A percentile compares a stretch with the other conserved stretches of the same genome.
These are phyloP conservation scores for Tyto alba DNA, from an alignment of 2,113 vertebrate species.

Conservation along the genomic window DNA sequence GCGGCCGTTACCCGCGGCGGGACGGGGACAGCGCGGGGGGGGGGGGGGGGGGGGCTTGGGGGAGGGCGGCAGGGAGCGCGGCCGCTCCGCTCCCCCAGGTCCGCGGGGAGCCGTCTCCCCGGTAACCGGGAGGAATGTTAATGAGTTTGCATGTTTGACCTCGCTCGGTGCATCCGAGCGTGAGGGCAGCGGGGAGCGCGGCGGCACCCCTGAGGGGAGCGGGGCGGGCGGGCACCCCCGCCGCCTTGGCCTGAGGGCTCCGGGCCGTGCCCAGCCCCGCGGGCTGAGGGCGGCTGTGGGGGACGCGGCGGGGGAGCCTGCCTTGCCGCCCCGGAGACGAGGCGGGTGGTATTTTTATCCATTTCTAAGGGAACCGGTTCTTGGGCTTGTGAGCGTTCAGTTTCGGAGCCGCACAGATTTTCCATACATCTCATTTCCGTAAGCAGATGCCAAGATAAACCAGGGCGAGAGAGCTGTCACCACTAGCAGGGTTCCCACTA, in stretches of 20 bases:
- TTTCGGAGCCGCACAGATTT: background rate
- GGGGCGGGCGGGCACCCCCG: background rate
- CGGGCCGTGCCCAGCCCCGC: background rate
- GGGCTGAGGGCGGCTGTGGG: too few relatives aligned
- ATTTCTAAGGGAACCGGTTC: too few relatives aligned
- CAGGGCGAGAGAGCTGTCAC: too few relatives aligned
- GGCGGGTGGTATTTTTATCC: fast-evolving
- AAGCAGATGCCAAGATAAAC: background rate
- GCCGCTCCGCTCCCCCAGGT: too few relatives aligned
- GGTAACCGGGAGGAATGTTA: background rate
- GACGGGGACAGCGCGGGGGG: too few relatives aligned
- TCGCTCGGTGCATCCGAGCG: background rate
- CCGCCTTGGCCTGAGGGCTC: background rate
- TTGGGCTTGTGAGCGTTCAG: fast-evolving
- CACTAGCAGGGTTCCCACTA: fast-evolving
- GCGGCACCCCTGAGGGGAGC: background rate
- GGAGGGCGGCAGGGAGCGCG: too few relatives aligned
- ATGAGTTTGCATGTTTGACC: background rate
- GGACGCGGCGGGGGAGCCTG: background rate
- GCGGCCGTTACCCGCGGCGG: background rate
- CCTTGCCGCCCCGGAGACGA: background rate
- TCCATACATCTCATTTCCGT: fast-evolving
- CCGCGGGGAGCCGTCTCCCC: background rate
- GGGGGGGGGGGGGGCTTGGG: too few relatives aligned
- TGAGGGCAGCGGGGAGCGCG: background rate